Evolutionary conservation across 2,113 vertebrate genomes (phyloP), one percentile per base, ranked within the genome.

Genomic region (Arvicanthis niloticus): DNA sequence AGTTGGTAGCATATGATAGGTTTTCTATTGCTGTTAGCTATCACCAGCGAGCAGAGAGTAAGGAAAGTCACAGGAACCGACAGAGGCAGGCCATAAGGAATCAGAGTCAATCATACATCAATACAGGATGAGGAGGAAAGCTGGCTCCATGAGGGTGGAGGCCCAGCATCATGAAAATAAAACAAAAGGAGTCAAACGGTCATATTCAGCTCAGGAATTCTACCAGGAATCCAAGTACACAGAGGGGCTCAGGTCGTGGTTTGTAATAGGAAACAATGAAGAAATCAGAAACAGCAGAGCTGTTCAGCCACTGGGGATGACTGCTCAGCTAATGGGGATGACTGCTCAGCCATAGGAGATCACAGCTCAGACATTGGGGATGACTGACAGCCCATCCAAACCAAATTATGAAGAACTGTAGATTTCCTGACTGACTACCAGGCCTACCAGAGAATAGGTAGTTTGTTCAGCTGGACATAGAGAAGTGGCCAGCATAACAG

Each of bases 321-420:
- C 62, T n/a, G 16, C 2, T 67, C 11, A 68, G 68, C 62, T 24
- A 65, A 1, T 65, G 62, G 24, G 24, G 62, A 65, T 65, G 62
- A 65, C 62, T 29, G 62, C 62, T 60, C 58, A 45, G 58, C n/a
- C 0, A 31, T 7, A 4, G 45, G 45, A 5, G 45, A 45, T 45
- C n/a, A 68, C 65, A 5, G 31, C 12, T 68, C 29, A 34, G 31
- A 29, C 4, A 34, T 1, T 67, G 11, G 87, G 29, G 65, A 67
- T 67, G 65, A 67, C 10, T 17, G n/a, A 22, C 37, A 72, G 21
- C 51, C 45, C 19, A 3, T 37, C 48, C 3, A 0, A 29, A 1
- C 68, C 1, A 12, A 7, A 2, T 0, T 19, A 8, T 0, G 0
- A 11, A 22, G 40, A 2, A 51, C 73, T 11, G 2, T 8, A 0